Base-by-base conservation (phyloP, 30 jellyfish, hydroid and myxozoan species). In the Phacellophora camtschatica region DNA sequence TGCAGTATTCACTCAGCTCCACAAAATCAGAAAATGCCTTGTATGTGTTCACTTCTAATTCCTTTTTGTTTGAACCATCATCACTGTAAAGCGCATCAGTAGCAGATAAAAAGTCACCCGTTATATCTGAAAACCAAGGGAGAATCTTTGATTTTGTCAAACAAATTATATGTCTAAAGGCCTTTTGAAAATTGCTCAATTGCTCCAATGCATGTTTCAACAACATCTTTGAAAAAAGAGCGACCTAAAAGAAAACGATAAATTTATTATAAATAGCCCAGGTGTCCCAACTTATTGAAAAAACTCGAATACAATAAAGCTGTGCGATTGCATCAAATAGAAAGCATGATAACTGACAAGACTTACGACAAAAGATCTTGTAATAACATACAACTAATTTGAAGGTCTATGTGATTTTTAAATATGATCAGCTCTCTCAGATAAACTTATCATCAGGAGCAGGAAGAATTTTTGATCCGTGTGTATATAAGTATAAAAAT, bases 11-110 rank as follows among this genome's bases (percentile, higher is more conserved):
- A 1, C 32, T 32, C 69, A 54, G 16, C 69, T 54, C 69, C 2
- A 54, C 32, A 15, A 24, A 18, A 54, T 54, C 69, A 12, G 69
- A 12, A 54, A 54, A 54, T 12, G 32, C 22, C 69, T 54, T 54
- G 69, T 12, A 54, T 1, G 69, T 54, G 22, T 54, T 54, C 22
- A 54, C 22, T 54, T 54, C 69, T 12, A 54, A 1, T 10, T 54
- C 69, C 69, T 54, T 54, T 54, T 54, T 20, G 35, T 54, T 54
- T 54, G 69, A 54, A 12, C 69, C 69, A 54, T 54, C 35, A 18
- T 13, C 35, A 54, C 69, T 54, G 69, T 54, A 54, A 54, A 12
- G 12, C 2, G 22, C 69, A 9, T 0, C 69, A 54, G 22, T 32
- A 54, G 69, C 35, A 25, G 35, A 25, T 12, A 54, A 32, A 32